phyloP scores from a whole-genome alignment of 2,888 invertebrate genomes.

The Ochropleura plecta region DNA sequence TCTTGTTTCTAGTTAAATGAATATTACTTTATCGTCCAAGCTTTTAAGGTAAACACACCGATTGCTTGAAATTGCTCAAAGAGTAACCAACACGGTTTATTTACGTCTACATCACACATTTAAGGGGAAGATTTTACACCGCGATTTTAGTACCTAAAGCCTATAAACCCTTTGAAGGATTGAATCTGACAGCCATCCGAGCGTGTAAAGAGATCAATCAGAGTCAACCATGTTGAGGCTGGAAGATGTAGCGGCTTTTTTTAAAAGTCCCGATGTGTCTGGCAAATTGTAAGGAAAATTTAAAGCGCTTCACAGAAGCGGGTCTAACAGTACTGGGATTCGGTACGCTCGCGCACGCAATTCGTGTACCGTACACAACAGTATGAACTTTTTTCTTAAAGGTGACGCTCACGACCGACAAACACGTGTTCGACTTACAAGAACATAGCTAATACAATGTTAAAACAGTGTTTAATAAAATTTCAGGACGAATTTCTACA shows the following conservation, averaged over 20 bases:
- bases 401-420: slow-evolving; percentile 15
- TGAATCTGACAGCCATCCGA: slow-evolving; percentile 67
- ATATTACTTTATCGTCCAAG: slow-evolving; percentile 28
- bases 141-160: slow-evolving; percentile 68
- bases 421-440: slow-evolving; percentile 18
- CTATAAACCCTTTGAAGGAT: slow-evolving; percentile 74
- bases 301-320: slow-evolving; percentile 48
- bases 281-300: slow-evolving; percentile 41
- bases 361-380: slow-evolving; percentile 44
- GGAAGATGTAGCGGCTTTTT: slow-evolving; percentile 40
- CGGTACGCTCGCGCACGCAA: slow-evolving; percentile 47
- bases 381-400: slow-evolving; percentile 34
- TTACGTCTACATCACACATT: slow-evolving; percentile 32
- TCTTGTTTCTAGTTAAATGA: slow-evolving; percentile 18
- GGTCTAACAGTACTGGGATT: slow-evolving; percentile 60
- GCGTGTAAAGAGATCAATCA: slow-evolving; percentile 63
- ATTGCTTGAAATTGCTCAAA: slow-evolving; percentile 18
- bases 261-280: slow-evolving; percentile 21
- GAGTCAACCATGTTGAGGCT: slow-evolving; percentile 27
- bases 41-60: slow-evolving; percentile 10
- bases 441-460: not conserved
- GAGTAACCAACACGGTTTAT: slow-evolving; percentile 32
- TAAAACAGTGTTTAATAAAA: not conserved
- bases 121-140: slow-evolving; percentile 52
- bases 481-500: slow-evolving; percentile 9